phyloP scores from a whole-genome alignment of 2,888 invertebrate species.

The Stramonita haemastoma region DNA sequence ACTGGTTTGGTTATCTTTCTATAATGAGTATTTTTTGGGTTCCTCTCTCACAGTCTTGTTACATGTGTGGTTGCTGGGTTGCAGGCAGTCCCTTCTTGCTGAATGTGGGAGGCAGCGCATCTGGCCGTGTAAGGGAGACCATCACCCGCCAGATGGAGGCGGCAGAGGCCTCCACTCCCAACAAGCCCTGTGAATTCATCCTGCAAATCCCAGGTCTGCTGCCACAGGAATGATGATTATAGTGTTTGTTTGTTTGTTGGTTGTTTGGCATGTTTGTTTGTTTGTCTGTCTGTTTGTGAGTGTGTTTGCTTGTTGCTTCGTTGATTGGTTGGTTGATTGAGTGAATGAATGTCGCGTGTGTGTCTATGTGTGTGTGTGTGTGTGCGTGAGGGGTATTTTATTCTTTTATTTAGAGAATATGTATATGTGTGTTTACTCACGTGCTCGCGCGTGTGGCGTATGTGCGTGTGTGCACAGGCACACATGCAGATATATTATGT shows the following conservation, averaged over 20 bases:
- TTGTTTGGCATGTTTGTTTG: not conserved
- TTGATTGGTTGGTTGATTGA: too few species aligned
- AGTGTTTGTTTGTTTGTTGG: not conserved
- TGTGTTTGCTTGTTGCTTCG: not conserved
- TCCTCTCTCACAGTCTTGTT: too few species aligned
- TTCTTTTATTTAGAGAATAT: too few species aligned
- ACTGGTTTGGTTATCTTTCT: too few species aligned
- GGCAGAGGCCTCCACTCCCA: conserved; percentile 95
- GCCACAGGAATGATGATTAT: not conserved
- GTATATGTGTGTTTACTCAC: too few species aligned
- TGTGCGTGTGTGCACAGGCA: too few species aligned
- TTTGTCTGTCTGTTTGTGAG: not conserved
- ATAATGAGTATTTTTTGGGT: too few species aligned
- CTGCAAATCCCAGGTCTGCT: conserved; percentile 78
- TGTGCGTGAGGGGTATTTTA: too few species aligned
- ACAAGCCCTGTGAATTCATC: conserved; percentile 94
- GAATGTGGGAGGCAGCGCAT: conserved; percentile 88
- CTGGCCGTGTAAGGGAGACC: conserved; percentile 72
- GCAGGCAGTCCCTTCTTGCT: conserved; percentile 81
- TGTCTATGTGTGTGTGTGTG: too few species aligned
- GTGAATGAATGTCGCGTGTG: too few species aligned
- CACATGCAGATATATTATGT: too few species aligned
- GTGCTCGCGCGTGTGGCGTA: too few species aligned
- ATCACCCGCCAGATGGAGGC: conserved; percentile 84
- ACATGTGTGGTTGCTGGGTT: conserved; percentile 25